Evolutionary conservation across 2,113 vertebrate species (phyloP).

Genomic region (Apeltes quadracus): DNA sequence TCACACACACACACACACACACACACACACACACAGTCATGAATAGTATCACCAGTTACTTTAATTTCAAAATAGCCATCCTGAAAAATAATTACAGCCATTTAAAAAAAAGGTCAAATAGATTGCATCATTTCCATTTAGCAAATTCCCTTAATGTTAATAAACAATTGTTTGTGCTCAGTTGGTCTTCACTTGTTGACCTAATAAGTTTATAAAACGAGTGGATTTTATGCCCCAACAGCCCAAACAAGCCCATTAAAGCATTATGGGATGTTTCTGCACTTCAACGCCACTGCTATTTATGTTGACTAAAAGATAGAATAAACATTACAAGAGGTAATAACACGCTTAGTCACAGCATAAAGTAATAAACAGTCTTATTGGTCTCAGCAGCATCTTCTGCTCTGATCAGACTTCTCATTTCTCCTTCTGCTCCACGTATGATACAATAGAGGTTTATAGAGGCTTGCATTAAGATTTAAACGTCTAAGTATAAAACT

Average conservation of each 20-base stretch:
- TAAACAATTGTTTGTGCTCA: constrained; percentile 4
- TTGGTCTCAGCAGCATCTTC: too few relatives aligned
- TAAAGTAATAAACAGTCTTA: not conserved
- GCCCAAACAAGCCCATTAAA: not conserved
- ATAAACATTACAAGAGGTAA: not conserved
- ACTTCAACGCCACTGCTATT: too few relatives aligned
- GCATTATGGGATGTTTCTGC: not conserved
- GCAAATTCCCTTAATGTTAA: constrained; percentile 37
- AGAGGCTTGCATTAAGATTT: not conserved
- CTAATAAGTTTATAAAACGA: too few relatives aligned
- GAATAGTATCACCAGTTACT: constrained; percentile 31
- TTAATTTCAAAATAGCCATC: constrained; percentile 59
- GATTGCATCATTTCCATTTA: constrained; percentile 14
- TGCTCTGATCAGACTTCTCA: not conserved
- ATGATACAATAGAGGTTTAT: not conserved
- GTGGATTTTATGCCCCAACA: too few relatives aligned
- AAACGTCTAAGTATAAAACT: not conserved
- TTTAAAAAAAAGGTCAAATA: too few relatives aligned
- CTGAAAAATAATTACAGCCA: constrained; percentile 46
- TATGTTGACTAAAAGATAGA: too few relatives aligned
- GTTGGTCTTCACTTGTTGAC: not conserved
- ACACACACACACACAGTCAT: not conserved
- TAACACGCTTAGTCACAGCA: too few relatives aligned
- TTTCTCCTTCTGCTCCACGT: not conserved
- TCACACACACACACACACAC: not conserved